Conservation (phyloP, 2,888 invertebrate genomes). For the Busseola fusca region DNA sequence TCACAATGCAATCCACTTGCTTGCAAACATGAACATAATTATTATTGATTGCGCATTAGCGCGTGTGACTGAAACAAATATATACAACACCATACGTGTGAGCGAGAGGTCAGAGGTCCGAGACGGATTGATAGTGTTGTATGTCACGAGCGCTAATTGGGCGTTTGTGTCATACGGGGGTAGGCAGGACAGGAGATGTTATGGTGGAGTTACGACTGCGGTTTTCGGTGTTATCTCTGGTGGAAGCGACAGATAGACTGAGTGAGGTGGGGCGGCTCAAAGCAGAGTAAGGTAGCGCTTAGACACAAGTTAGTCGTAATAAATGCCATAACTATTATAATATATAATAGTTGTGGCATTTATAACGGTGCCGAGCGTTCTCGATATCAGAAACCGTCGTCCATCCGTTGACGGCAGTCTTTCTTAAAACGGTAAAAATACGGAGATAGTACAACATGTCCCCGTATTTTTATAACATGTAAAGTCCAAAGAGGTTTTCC, state of each 20-base stretch:
- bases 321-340: no score
- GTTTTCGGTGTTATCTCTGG: neutral
- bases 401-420: no score
- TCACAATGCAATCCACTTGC: slow-evolving; percentile 83
- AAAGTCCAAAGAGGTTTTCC: neutral
- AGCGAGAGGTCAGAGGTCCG: slow-evolving; percentile 57
- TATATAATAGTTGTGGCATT: no score
- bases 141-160: slow-evolving; percentile 78
- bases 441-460: no score
- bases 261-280: neutral
- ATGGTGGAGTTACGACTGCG: neutral
- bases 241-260: neutral
- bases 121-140: slow-evolving; percentile 73
- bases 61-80: slow-evolving; percentile 64
- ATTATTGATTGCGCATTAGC: slow-evolving; percentile 88
- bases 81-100: slow-evolving; percentile 19
- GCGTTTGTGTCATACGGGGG: slow-evolving; percentile 54
- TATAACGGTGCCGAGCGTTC: no score
- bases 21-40: slow-evolving; percentile 86
- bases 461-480: neutral
- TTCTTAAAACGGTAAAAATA: no score
- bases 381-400: no score
- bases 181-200: slow-evolving; percentile 14
- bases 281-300: neutral
- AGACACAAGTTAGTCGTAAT: neutral